Evolutionary conservation across 2,797 vertebrate species (phyloP).

Genomic region (Threskiornis aethiopicus): DNA sequence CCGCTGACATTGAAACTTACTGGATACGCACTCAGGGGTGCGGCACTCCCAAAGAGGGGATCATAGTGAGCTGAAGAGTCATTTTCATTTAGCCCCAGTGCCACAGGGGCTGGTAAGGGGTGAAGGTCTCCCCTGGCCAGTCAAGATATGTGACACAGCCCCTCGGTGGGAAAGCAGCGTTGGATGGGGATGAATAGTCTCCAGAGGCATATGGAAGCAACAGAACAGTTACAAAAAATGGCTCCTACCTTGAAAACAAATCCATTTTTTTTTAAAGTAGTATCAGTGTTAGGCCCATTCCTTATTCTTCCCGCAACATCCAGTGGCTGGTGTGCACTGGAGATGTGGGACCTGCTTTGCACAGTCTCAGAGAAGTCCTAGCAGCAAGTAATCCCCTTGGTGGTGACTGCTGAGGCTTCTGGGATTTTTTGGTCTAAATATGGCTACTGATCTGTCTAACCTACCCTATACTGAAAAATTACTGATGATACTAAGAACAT

Average conservation of each 20-base stretch:
- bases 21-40: fast-evolving
- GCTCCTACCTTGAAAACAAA: background rate
- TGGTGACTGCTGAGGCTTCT: background rate
- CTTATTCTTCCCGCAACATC: fast-evolving
- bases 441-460: background rate
- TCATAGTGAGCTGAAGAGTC: background rate
- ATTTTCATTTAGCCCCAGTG: background rate
- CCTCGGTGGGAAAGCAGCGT: background rate
- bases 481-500: background rate
- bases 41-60: background rate
- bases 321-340: fast-evolving
- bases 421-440: background rate
- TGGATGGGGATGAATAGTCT: fast-evolving
- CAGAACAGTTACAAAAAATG: background rate
- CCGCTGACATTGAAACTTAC: fast-evolving
- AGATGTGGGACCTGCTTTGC: fast-evolving
- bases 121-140: background rate
- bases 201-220: background rate
- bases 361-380: background rate
- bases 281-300: background rate
- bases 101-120: background rate
- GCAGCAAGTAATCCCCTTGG: background rate
- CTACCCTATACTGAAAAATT: background rate
- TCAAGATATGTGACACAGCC: background rate
- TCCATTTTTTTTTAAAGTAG: background rate